Evolutionary conservation across 30 jellyfish, hydroid and myxozoan genomes (phyloP), one percentile per base, ranked within the genome.

Genomic region (Aurelia aurita): DNA sequence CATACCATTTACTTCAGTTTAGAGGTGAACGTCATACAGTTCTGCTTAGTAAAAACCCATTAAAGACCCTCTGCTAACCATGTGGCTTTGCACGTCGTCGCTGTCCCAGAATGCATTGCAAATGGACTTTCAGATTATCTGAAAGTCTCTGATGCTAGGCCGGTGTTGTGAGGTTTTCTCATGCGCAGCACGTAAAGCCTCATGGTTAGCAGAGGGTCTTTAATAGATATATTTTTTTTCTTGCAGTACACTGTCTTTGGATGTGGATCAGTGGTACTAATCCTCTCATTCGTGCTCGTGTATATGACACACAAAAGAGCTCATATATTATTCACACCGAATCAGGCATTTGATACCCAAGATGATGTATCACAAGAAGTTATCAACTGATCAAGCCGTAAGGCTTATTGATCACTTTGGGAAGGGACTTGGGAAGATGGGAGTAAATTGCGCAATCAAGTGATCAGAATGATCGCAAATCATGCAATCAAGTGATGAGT

Each of bases 311-410:
- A 34, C 77, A 90, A 82, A 63, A 69, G 79, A 49, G 80, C 97
- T 3, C 89, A 84, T 15, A 23, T 90, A 18, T 69, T 90, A 20
- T 90, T 90, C 60, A 83, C 97, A 10, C 97, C 97, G 3, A 58
- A 59, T 20, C 32, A 23, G 8, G 29, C 46, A 7, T 49, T 58
- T 39, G 88, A 77, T 5, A 59, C 2, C 19, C 53, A 59, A 6
- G 29, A 45, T 12, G 32, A 31, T 63, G 51, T 2, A 27, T 16
- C 22, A 22, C 79, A 59, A 21, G 79, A 59, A 27, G 43, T 77
- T 23, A 35, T 77, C 32, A 77, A 59, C 34, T 77, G 53, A 77
- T 25, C 11, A 58, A 15, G 69, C 25, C 12, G 29, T 4, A 0
- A 58, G 26, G 15, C 14, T 58, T 23, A 39, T 39, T 39, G 2